These are phyloP conservation scores for Trinorchestia longiramus DNA, from an alignment of 1,140 invertebrate species.

Conservation along the genomic window DNA sequence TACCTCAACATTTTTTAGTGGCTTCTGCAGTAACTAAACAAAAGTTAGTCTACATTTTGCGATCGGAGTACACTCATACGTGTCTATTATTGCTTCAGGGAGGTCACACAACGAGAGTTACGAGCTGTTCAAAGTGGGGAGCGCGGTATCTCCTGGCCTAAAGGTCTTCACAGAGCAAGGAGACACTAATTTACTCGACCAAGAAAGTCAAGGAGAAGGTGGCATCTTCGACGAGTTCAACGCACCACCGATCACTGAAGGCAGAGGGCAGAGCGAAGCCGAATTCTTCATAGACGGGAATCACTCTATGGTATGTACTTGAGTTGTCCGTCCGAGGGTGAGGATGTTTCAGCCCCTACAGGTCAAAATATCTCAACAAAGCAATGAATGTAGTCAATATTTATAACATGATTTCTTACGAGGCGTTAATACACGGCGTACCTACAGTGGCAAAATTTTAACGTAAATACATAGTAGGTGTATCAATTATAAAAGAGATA, in stretches of 20 bases:
- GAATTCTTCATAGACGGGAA: slow-evolving; percentile 90
- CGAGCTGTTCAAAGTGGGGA: slow-evolving; percentile 83
- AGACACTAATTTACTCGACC: slow-evolving; percentile 79
- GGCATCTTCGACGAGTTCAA: slow-evolving; percentile 79
- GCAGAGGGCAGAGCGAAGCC: slow-evolving; percentile 82
- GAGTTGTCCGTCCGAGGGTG: not conserved
- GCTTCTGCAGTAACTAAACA: not conserved
- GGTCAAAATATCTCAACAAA: not conserved
- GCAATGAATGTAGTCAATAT: not conserved
- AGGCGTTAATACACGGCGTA: not conserved
- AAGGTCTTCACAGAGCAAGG: slow-evolving; percentile 87
- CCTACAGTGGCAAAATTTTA: no score
- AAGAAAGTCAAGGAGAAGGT: slow-evolving; percentile 68
- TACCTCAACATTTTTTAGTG: not conserved
- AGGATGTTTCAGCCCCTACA: not conserved
- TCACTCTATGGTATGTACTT: slow-evolving; percentile 76
- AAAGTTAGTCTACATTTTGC: not conserved
- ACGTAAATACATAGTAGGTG: no score
- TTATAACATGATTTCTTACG: not conserved
- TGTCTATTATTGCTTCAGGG: slow-evolving; percentile 75
- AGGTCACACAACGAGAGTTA: slow-evolving; percentile 86
- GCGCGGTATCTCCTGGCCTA: slow-evolving; percentile 79
- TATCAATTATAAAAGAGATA: no score
- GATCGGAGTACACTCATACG: not conserved
- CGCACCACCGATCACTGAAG: slow-evolving; percentile 82